Base-by-base conservation (phyloP, 2,888 invertebrate genomes). In the Dicyrtomina minuta region DNA sequence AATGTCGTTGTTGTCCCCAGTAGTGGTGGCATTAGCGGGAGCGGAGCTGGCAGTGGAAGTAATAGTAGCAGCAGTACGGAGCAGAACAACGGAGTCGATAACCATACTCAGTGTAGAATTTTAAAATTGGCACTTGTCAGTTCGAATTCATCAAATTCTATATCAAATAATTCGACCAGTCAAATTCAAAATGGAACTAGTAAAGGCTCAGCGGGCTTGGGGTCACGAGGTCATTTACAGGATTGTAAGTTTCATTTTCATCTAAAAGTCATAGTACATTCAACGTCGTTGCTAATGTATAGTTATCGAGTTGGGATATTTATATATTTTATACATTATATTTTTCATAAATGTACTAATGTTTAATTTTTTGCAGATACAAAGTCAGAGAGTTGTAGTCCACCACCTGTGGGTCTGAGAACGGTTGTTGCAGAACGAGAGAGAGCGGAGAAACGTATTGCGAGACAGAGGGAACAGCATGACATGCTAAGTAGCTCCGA, bases 81-180 rank as follows among this genome's bases (percentile, higher is more conserved):
- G n/a, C n/a, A 60, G n/a, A 20, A 43, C 27, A 17, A 49, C 39
- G 17, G 10, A 15, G 20, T 6, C 39, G 51, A n/a, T 64, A 51
- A 51, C 26, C 17, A 53, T 65, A 12, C 43, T 13, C 22, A 55
- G 17, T 66, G 66, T 17, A 13, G 46, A n/a, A 66, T 66, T 46
- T 39, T 66, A 20, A 66, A 59, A 46, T 49, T 58, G 46, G 59
- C 66, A 27, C 43, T 59, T n/a, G 66, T 46, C 6, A 58, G 46
- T n/a, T n/a, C n/a, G n/a, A n/a, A n/a, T n/a, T n/a, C n/a, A n/a
- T n/a, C n/a, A n/a, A n/a, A n/a, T n/a, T n/a, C n/a, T n/a, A n/a
- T n/a, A n/a, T n/a, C n/a, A n/a, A n/a, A n/a, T n/a, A n/a, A n/a
- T 41, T 49, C 49, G 8, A 49, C 15, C 20, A 20, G 49, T 6